Conservation (phyloP, 1,140 invertebrate genomes). For the Pseudobourletiella spinata region DNA sequence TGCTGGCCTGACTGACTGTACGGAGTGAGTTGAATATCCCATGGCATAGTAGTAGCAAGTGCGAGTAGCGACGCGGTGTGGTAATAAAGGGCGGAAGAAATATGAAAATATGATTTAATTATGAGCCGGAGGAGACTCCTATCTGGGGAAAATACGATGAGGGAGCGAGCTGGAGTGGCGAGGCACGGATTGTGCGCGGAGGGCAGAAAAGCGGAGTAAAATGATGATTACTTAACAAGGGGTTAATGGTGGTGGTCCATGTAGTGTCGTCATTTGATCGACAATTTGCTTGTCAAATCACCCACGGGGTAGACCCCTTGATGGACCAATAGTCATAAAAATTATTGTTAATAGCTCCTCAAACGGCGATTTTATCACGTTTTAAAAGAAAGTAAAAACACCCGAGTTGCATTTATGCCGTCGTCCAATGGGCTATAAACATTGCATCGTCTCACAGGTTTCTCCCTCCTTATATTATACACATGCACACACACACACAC, state of each 20-base stretch:
- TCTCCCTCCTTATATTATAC: too few species aligned
- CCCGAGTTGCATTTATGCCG: conserved; percentile 24
- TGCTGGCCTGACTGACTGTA: too few species aligned
- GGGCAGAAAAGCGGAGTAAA: conserved; percentile 8
- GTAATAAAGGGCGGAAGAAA: not conserved
- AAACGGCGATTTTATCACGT: conserved; percentile 35
- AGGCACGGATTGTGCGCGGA: not conserved
- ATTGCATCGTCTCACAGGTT: conserved; percentile 14
- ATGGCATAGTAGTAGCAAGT: too few species aligned
- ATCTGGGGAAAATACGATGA: not conserved
- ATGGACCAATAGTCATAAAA: conserved; percentile 35
- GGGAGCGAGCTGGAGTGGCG: too few species aligned
- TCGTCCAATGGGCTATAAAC: conserved; percentile 29
- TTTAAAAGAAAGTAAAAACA: conserved; percentile 35
- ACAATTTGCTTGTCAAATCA: conserved; percentile 26
- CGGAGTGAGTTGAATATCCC: too few species aligned
- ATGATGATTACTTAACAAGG: conserved; percentile 27
- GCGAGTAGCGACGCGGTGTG: too few species aligned
- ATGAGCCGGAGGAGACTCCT: conserved; percentile 4
- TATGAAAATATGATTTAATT: too few species aligned
- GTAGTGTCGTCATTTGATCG: conserved; percentile 21
- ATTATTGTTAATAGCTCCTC: conserved; percentile 36
- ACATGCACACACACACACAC: too few species aligned
- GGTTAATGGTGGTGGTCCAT: conserved; percentile 19
- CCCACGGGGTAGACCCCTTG: conserved; percentile 16